A percentile compares a stretch with the other conserved stretches of the same genome.
Evolutionary conservation across 2,888 invertebrate species (phyloP).

Genomic region (Aporophyla lueneburgensis): DNA sequence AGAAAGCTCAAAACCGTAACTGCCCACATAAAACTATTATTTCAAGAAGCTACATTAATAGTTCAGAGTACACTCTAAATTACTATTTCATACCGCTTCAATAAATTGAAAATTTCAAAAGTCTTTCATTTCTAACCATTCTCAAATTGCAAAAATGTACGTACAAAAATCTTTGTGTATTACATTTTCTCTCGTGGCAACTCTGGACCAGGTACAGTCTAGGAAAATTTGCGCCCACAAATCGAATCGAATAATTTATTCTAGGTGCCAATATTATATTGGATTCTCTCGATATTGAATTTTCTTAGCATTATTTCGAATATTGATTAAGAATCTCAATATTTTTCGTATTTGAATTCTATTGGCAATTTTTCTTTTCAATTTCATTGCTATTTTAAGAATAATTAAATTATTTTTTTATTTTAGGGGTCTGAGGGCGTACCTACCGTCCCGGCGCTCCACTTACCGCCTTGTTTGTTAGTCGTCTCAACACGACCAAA

Average conservation of each 20-base stretch:
- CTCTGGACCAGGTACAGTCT: slow-evolving; percentile 4
- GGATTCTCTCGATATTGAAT: slow-evolving; percentile 24
- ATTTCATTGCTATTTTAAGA: slow-evolving; percentile 14
- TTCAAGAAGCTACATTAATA: background rate
- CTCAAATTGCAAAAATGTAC: slow-evolving; percentile 23
- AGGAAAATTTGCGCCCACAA: slow-evolving; percentile 42
- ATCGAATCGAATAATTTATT: slow-evolving; percentile 44
- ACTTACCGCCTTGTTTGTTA: no score
- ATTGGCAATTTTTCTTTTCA: slow-evolving; percentile 11
- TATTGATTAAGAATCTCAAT: slow-evolving; percentile 29
- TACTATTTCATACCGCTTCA: background rate
- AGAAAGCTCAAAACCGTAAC: background rate
- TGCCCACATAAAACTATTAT: background rate
- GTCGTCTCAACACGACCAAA: no score
- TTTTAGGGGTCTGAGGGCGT: no score
- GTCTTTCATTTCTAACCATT: background rate
- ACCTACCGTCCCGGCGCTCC: no score
- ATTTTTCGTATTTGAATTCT: slow-evolving; percentile 28
- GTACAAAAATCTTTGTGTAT: slow-evolving; percentile 22
- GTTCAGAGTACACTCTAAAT: background rate
- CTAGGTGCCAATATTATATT: slow-evolving; percentile 34
- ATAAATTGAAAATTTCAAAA: slow-evolving; percentile 6
- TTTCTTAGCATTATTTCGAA: slow-evolving; percentile 15
- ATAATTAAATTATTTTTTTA: background rate
- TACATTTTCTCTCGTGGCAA: slow-evolving; percentile 24